phyloP scores from a whole-genome alignment of 1,140 invertebrate genomes.

The Plectrocnemia conspersa region DNA sequence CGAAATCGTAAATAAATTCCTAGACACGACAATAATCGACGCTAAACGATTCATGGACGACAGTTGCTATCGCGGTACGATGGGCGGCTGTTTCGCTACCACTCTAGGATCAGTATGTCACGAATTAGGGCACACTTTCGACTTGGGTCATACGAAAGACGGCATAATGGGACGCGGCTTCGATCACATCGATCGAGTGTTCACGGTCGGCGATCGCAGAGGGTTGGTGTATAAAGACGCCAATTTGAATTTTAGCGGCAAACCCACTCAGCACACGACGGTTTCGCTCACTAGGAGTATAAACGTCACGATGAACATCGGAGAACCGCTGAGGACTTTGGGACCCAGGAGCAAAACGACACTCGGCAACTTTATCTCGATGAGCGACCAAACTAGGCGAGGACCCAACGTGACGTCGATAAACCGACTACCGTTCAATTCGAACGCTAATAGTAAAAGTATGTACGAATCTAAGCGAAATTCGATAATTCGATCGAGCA shows the following conservation, averaged over 20 bases:
- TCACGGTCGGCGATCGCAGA: constrained; percentile 54
- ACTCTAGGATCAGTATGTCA: constrained; percentile 90
- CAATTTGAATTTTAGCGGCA: constrained; percentile 48
- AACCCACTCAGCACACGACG: constrained; percentile 45
- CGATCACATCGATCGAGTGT: constrained; percentile 78
- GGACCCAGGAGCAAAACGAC: constrained; percentile 51
- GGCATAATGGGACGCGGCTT: constrained; percentile 95
- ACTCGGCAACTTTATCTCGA: constrained; percentile 48
- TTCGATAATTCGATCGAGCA: constrained; percentile 44
- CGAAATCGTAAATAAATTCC: constrained; percentile 60
- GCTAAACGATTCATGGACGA: constrained; percentile 75
- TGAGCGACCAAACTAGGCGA: constrained; percentile 51
- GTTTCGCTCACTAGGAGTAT: constrained; percentile 50
- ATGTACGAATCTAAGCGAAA: constrained; percentile 48
- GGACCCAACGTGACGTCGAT: constrained; percentile 50
- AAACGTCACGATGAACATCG: constrained; percentile 50
- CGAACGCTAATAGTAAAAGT: constrained; percentile 44
- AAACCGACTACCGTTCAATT: constrained; percentile 49
- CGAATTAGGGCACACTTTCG: constrained; percentile 92
- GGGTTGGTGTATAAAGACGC: constrained; percentile 45
- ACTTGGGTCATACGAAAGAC: constrained; percentile 82
- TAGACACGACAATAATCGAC: constrained; percentile 59
- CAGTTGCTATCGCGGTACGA: constrained; percentile 78
- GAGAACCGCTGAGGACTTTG: constrained; percentile 46
- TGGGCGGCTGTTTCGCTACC: constrained; percentile 86